Evolutionary conservation across 2,113 vertebrate species (phyloP), one percentile per base, ranked within the genome.

Genomic region (Chroicocephalus ridibundus): DNA sequence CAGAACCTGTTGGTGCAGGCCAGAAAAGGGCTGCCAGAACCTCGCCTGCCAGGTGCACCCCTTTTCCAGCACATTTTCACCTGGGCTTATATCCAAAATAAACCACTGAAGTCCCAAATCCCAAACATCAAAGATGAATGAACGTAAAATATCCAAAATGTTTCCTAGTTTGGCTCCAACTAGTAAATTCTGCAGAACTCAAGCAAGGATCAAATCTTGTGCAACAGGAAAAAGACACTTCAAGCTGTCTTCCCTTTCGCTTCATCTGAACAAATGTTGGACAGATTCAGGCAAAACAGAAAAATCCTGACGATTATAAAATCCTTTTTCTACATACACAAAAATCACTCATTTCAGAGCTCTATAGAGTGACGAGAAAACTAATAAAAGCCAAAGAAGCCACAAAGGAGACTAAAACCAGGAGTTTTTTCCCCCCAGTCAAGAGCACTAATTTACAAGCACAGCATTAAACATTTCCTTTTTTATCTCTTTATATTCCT

Each of bases 61-160:
- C 69, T 92, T 89, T 96, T 85, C 93, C 94, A 96, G 65, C 69
- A 86, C 93, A 95, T 89, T 95, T 92, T 47, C 81, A 76, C 74
- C 89, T 20, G 70, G 91, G 93, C 89, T 93, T 25, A 5, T 12
- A 54, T 44, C 96, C 96, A 96, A 72, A 93, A 90, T 32, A 96
- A 96, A 91, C 86, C 76, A 86, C 4, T 20, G 2, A 36, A 61
- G 62, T 77, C 77, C 88, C 72, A 87, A 86, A 87, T 57, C 71
- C 47, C 86, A 71, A 85, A 82, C 80, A 82, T 55, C 91, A 94
- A 86, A 88, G 88, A 75, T 49, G 61, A 90, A 93, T 34, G 77
- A 86, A 80, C 32, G 49, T 62, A 83, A 81, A 95, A 89, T 54
- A 81, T 26, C 72, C 75, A 19, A 75, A 96, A 82, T 72, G 86